Percentiles rank a stretch among this genome's conserved stretches.
Evolutionary conservation across 2,797 vertebrate species (phyloP).

Genomic region (Sebastes variabilis): DNA sequence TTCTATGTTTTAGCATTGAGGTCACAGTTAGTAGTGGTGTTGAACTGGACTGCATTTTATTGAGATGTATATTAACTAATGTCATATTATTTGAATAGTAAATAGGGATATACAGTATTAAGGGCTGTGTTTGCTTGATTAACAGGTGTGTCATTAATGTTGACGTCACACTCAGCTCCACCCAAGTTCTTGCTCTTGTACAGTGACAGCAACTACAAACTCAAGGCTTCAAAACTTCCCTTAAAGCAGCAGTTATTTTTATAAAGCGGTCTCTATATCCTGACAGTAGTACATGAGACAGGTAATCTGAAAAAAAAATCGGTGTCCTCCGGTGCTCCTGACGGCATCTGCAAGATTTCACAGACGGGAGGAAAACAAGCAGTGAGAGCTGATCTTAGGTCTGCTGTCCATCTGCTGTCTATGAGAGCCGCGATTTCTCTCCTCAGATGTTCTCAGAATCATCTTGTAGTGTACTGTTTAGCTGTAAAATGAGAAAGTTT

Average conservation of each 20-base stretch:
- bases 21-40: neutral
- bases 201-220: neutral
- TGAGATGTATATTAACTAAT: neutral
- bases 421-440: no score
- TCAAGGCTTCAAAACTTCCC: neutral
- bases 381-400: no score
- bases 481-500: no score
- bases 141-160: neutral
- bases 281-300: no score
- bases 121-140: neutral
- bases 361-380: no score
- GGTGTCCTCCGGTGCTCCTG: no score
- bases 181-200: neutral
- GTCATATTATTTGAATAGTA: neutral
- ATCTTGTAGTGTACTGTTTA: no score
- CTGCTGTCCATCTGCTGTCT: no score
- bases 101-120: neutral
- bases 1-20: neutral
- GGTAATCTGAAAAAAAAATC: no score
- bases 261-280: no score
- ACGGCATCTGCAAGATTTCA: no score
- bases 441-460: no score
- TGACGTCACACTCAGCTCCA: neutral
- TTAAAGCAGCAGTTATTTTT: neutral
- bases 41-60: neutral